These are phyloP conservation scores for Acromyrmex charruanus DNA, from an alignment of 1,140 invertebrate genomes.

Conservation along the genomic window DNA sequence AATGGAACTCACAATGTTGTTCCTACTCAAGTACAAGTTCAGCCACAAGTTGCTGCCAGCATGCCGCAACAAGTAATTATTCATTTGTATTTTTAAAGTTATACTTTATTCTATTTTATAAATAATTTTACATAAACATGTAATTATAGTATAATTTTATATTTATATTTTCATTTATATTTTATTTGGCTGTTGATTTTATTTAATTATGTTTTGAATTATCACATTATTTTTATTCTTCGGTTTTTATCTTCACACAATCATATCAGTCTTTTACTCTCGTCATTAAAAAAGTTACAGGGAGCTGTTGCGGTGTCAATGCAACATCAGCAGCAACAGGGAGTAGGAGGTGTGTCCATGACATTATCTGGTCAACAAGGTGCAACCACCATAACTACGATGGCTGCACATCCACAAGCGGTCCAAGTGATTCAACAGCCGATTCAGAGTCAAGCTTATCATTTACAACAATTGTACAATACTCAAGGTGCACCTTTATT, in stretches of 20 bases:
- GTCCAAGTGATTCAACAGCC: conserved; percentile 94
- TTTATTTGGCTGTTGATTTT: neutral
- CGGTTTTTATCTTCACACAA: neutral
- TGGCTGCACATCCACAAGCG: conserved; percentile 85
- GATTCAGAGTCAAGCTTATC: conserved; percentile 91
- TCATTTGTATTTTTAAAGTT: neutral
- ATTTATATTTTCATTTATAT: neutral
- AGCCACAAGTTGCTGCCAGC: conserved; percentile 87
- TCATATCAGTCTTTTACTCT: neutral
- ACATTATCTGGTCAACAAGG: conserved; percentile 84
- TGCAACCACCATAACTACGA: conserved; percentile 84
- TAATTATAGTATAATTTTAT: neutral
- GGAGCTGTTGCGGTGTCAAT: conserved; percentile 84
- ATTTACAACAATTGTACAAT: conserved; percentile 92
- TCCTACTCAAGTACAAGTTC: conserved; percentile 86
- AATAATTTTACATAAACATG: conserved; percentile 31
- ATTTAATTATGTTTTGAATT: conserved; percentile 22
- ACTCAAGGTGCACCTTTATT: conserved; percentile 91
- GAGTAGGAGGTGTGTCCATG: conserved; percentile 85
- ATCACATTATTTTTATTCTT: conserved; percentile 41
- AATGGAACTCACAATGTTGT: conserved; percentile 84
- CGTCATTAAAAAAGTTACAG: conserved; percentile 75
- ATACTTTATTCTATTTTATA: neutral
- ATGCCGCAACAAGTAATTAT: conserved; percentile 86
- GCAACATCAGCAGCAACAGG: conserved; percentile 88